These are phyloP conservation scores for Cynocephalus volans DNA, from an alignment of 2,113 vertebrate genomes.

Conservation along the genomic window DNA sequence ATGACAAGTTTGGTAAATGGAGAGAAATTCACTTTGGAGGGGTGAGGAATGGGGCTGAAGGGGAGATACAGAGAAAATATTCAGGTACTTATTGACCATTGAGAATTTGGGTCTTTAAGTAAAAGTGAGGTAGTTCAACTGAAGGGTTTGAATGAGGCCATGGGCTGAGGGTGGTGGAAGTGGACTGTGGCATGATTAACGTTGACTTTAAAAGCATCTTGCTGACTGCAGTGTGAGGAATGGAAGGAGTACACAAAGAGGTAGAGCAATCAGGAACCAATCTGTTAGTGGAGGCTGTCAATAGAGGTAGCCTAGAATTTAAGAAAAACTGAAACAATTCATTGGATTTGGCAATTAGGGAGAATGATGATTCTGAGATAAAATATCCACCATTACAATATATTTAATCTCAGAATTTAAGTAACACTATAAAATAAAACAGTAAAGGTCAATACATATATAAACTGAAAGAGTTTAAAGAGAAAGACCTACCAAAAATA, in stretches of 20 bases:
- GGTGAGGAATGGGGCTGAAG: not conserved
- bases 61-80: not conserved
- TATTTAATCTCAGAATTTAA: not conserved
- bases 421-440: not conserved
- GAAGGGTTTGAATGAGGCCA: not conserved
- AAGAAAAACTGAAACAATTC: not conserved
- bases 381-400: not conserved
- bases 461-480: not conserved
- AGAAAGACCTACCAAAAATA: not conserved
- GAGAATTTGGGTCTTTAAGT: not conserved
- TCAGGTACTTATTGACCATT: not conserved
- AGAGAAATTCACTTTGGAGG: not conserved
- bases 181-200: not conserved
- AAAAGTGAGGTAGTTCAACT: not conserved
- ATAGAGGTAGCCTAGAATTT: not conserved
- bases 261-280: not conserved
- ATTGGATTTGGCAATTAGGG: not conserved
- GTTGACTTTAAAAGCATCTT: not conserved
- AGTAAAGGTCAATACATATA: not conserved
- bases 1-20: not conserved
- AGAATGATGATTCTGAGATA: not conserved
- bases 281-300: not conserved
- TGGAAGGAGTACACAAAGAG: not conserved
- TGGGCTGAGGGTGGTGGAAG: no score
- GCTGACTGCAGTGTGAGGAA: not conserved